Evolutionary conservation across 2,113 vertebrate genomes (phyloP), one percentile per base, ranked within the genome.

Genomic region (Vicugna pacos): DNA sequence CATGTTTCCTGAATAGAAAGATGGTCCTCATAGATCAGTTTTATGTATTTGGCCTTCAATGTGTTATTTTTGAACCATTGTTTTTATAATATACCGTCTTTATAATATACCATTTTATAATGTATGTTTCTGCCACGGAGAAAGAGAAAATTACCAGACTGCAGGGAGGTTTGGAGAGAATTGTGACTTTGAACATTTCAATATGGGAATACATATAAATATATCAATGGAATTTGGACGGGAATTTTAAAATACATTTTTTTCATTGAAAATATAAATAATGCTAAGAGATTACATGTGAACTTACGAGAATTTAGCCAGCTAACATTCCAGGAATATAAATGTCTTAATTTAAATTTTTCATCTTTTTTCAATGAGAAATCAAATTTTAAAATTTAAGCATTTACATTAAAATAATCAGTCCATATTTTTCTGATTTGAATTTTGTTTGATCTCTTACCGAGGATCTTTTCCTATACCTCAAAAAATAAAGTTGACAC

Each of bases 311-410:
- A 87, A 79, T 89, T 92, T 90, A 93, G 50, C 79, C 56, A 82
- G 48, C 42, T 86, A 72, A 86, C 86, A 87, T 95, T 86, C 54
- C 17, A 92, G 92, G 52, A 95, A 92, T 96, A 93, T 83, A 95
- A 54, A 95, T 95, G 83, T 97, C 69, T 85, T 88, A 95, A 93
- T 94, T 93, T 90, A 95, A 84, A 93, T 94, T 96, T 93, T 80
- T 19, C 24, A n/a, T 92, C 46, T 91, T 97, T 96, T 92, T 94
- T 85, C n/a, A 75, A 60, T 91, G 91, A 96, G 58, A 92, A 92
- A 67, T 93, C 24, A 69, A 46, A 90, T 28, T n/a, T 92, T 95
- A 48, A 82, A 92, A 56, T 56, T 50, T 72, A 75, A 95, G 35
- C 14, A 46, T 93, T 97, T 96, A 46, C 13, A n/a, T 96, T 83